Conservation (phyloP, 2,113 vertebrate genomes). For the Pleuronectes platessa region DNA sequence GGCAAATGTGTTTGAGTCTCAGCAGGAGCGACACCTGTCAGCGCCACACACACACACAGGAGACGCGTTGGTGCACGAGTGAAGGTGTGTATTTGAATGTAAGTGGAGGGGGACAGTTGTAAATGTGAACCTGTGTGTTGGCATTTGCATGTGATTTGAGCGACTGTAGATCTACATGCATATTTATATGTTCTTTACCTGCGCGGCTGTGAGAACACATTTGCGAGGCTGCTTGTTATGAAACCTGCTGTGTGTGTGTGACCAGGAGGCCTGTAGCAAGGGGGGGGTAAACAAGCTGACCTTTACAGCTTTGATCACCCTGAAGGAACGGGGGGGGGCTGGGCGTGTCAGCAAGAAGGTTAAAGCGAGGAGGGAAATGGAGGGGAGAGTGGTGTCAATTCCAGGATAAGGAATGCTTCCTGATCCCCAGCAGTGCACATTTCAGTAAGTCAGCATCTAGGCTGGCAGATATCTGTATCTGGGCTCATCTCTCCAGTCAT, state of each 20-base stretch:
- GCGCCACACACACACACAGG: not conserved
- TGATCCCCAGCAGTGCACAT: not conserved
- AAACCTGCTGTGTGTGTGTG: conserved; percentile 42
- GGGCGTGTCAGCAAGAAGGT: conserved; percentile 18
- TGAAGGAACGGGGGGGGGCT: conserved; percentile 15
- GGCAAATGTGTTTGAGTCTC: not conserved
- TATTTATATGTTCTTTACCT: not conserved
- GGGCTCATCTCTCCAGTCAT: conserved; percentile 5
- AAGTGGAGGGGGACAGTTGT: not conserved
- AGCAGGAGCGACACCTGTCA: not conserved
- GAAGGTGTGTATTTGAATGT: not conserved
- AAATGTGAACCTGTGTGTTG: not conserved
- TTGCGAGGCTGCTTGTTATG: conserved; percentile 33
- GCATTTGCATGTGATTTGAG: not conserved
- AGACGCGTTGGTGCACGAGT: not conserved
- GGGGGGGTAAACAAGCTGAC: conserved; percentile 68
- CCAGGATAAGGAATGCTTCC: conserved; percentile 14
- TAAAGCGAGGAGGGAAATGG: not conserved
- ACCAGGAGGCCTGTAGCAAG: conserved; percentile 52
- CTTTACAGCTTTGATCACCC: conserved; percentile 69
- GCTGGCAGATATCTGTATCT: conserved; percentile 37
- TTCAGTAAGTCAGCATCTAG: conserved; percentile 9
- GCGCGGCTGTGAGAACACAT: conserved; percentile 6
- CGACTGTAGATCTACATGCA: not conserved
- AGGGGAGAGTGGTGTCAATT: conserved; percentile 24